phyloP scores from a whole-genome alignment of 2,888 invertebrate genomes.

The Vannuccia rotundouncinata region DNA sequence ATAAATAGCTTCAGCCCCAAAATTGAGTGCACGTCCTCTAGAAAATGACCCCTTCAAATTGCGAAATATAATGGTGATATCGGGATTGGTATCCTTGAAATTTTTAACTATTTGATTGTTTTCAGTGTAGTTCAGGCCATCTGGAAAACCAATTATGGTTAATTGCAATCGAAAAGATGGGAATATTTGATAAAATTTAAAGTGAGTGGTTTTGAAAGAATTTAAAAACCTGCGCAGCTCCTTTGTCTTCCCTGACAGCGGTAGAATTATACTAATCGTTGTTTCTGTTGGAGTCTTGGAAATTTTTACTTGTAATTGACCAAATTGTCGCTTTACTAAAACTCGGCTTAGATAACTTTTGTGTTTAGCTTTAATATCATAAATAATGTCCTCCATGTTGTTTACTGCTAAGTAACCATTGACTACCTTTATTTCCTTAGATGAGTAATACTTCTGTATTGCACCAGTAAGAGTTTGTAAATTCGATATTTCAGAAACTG shows the following conservation, averaged over 20 bases:
- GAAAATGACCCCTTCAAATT: conserved; percentile 48
- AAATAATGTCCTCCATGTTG: background rate
- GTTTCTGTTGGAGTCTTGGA: background rate
- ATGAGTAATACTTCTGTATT: background rate
- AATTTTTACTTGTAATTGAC: background rate
- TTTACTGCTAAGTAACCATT: background rate
- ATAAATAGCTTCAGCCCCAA: conserved; percentile 44
- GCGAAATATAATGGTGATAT: conserved; percentile 43
- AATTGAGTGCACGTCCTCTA: conserved; percentile 49
- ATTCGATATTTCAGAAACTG: background rate
- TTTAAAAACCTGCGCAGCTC: background rate
- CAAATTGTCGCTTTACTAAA: background rate
- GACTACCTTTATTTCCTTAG: background rate
- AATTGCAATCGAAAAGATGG: background rate
- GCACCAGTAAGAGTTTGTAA: background rate
- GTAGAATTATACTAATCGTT: background rate
- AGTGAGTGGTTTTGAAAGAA: background rate
- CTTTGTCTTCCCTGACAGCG: background rate
- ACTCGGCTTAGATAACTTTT: background rate
- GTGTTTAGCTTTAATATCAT: background rate
- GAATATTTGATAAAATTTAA: background rate
- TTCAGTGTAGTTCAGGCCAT: background rate
- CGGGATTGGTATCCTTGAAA: conserved; percentile 17
- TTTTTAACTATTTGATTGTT: background rate
- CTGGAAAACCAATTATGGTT: background rate